These are phyloP conservation scores for Heterohyrax brucei DNA, from an alignment of 2,797 vertebrate species.

Conservation along the genomic window DNA sequence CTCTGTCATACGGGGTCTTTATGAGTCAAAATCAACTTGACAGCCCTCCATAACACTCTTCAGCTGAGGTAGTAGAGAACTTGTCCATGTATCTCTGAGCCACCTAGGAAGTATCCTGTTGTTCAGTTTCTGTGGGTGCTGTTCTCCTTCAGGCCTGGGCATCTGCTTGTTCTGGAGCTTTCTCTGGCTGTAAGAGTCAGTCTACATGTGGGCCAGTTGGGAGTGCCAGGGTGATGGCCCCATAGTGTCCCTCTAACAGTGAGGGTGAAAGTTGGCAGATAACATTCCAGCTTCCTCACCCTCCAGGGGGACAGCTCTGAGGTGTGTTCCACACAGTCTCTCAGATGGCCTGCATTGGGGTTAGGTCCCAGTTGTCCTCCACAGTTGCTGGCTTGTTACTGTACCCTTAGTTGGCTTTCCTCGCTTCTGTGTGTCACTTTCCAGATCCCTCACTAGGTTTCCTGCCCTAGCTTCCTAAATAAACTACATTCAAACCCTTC, in stretches of 20 bases:
- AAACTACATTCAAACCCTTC: background rate
- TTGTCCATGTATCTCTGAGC: rapidly evolving
- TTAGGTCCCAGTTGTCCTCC: rapidly evolving
- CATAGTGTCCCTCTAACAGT: background rate
- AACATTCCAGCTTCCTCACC: background rate
- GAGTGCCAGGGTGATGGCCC: too few species aligned
- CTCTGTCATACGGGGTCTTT: too few species aligned
- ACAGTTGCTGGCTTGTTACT: rapidly evolving
- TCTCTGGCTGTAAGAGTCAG: background rate
- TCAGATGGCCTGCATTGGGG: background rate
- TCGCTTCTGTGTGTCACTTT: background rate
- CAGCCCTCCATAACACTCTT: background rate
- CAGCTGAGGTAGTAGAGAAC: background rate
- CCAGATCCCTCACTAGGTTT: background rate
- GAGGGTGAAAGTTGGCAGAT: background rate
- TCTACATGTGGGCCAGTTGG: rapidly evolving
- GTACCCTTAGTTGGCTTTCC: background rate
- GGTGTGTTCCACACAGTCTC: background rate
- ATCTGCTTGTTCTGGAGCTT: background rate
- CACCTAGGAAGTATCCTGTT: background rate
- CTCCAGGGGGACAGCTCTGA: too few species aligned
- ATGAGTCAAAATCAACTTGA: too few species aligned
- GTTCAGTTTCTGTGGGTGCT: rapidly evolving
- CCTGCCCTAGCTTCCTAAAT: background rate
- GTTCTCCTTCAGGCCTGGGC: too few species aligned